A percentile compares a stretch with the other conserved stretches of the same genome.
phyloP scores from a whole-genome alignment of 2,888 invertebrate genomes.

The Eristalis arbustorum region DNA sequence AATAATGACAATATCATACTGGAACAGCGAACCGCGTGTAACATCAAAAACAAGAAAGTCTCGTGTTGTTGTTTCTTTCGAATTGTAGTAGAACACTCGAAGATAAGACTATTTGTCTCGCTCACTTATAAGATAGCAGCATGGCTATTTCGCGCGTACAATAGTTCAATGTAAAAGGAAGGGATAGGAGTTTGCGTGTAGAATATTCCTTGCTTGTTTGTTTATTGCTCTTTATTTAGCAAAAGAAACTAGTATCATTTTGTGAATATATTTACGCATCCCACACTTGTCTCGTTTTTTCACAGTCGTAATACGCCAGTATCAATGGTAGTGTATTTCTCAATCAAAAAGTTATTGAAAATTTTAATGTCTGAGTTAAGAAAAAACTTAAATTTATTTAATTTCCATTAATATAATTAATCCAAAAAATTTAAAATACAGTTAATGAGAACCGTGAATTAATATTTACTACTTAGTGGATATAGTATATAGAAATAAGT shows the following conservation, averaged over 20 bases:
- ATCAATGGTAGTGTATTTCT: conserved; percentile 3
- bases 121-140: neutral
- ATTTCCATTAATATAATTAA: neutral
- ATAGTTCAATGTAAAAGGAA: neutral
- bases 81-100: neutral
- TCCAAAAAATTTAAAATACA: neutral
- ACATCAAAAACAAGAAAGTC: neutral
- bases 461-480: neutral
- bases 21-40: neutral
- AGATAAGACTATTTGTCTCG: neutral
- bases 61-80: neutral
- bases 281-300: conserved; percentile 4
- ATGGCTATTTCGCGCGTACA: conserved; percentile 9
- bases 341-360: neutral
- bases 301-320: neutral
- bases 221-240: conserved; percentile 54
- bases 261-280: conserved; percentile 33
- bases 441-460: neutral
- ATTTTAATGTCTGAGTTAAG: neutral
- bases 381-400: neutral
- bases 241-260: conserved; percentile 31
- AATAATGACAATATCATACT: neutral
- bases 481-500: neutral
- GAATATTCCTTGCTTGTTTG: conserved; percentile 47
- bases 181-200: conserved; percentile 36